A percentile compares a stretch with the other conserved stretches of the same genome.
These are phyloP conservation scores for Tapera naevia DNA, from an alignment of 2,797 vertebrate species.

Conservation along the genomic window DNA sequence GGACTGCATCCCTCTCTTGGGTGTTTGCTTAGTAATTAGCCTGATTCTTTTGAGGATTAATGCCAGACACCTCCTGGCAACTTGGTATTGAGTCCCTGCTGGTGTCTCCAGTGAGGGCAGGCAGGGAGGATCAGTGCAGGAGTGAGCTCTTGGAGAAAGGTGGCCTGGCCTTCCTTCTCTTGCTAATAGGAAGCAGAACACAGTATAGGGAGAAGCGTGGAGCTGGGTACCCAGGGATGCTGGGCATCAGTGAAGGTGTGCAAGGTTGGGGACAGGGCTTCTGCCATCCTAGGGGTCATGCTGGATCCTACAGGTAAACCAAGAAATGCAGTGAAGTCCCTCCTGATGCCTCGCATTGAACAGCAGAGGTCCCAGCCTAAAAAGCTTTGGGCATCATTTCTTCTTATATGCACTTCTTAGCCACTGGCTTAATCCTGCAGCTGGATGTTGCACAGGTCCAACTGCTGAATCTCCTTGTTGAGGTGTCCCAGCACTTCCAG, in stretches of 20 bases:
- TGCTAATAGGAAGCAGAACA: background rate
- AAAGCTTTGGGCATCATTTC: background rate
- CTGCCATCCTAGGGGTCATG: accelerated
- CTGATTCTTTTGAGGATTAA: background rate
- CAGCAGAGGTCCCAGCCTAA: background rate
- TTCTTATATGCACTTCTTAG: background rate
- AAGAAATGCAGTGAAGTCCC: background rate
- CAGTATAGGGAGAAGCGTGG: accelerated
- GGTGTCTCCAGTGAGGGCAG: background rate
- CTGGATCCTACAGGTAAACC: background rate
- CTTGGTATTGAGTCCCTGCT: background rate
- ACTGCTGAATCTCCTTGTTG: too few species aligned
- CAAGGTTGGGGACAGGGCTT: background rate
- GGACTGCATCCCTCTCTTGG: background rate
- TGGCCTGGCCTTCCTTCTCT: background rate
- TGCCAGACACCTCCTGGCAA: background rate
- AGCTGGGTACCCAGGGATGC: background rate
- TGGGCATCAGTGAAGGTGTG: background rate
- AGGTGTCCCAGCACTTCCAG: background rate
- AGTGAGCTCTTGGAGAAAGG: background rate
- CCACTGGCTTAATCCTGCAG: background rate
- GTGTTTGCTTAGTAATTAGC: background rate
- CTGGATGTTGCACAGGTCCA: background rate
- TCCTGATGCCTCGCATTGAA: background rate
- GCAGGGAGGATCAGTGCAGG: background rate